A percentile compares a stretch with the other conserved stretches of the same genome.
phyloP scores from a whole-genome alignment of 2,113 vertebrate genomes.

The Hirundichthys speculiger region DNA sequence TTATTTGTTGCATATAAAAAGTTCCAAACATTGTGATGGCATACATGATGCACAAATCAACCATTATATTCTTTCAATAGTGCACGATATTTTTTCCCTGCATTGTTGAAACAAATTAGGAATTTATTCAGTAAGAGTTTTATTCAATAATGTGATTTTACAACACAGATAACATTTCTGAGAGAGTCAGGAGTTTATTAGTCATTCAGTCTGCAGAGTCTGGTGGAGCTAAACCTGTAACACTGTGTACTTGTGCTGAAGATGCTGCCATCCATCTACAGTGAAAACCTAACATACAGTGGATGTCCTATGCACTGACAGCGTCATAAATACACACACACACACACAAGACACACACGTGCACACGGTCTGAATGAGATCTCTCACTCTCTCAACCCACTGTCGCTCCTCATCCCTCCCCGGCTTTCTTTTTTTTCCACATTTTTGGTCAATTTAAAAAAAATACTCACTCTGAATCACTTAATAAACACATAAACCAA shows the following conservation, averaged over 20 bases:
- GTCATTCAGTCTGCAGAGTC: constrained; percentile 5
- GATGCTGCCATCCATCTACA: constrained; percentile 23
- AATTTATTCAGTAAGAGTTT: background rate
- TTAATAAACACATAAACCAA: too few relatives aligned
- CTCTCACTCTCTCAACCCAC: constrained; percentile 6
- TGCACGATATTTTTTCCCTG: background rate
- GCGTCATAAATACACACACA: constrained; percentile 2
- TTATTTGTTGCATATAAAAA: constrained; percentile 30
- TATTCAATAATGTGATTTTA: constrained; percentile 10
- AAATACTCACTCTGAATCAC: too few relatives aligned
- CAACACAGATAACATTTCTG: background rate
- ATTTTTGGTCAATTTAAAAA: too few relatives aligned
- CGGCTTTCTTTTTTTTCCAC: too few relatives aligned
- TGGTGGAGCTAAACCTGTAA: constrained; percentile 11
- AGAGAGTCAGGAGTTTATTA: background rate
- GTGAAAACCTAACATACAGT: constrained; percentile 15
- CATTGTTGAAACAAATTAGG: background rate
- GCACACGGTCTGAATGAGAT: constrained; percentile 6
- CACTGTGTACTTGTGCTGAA: constrained; percentile 11
- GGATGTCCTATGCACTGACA: background rate
- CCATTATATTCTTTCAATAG: too few relatives aligned
- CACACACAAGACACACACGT: constrained; percentile 1
- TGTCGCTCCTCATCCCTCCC: too few relatives aligned
- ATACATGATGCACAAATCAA: constrained; percentile 19
- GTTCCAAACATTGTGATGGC: constrained; percentile 25